Evolutionary conservation across 1,140 invertebrate genomes (phyloP), one percentile per base, ranked within the genome.

Genomic region (Drosophila parvula): DNA sequence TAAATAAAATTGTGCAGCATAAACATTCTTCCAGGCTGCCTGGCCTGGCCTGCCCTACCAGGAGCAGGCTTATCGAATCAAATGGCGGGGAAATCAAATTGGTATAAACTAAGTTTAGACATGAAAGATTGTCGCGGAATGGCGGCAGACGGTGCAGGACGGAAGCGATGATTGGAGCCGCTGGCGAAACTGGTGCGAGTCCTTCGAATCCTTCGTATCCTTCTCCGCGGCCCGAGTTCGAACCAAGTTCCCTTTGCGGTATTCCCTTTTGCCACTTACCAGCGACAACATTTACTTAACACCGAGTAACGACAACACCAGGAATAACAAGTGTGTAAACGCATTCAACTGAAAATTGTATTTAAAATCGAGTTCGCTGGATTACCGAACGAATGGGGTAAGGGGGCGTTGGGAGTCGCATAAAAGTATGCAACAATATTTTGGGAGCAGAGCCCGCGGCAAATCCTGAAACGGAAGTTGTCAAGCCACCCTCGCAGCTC

Each of bases 1-100:
- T 88, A 89, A 89, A 89, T 90, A 89, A 84, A 88, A 89, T 89
- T 88, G 79, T 77, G 84, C 78, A 81, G 78, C 70, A 89, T 89
- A 89, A 89, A 89, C 84, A 89, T 75, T 81, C 61, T 64, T 53
- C 47, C 55, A 48, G 65, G 36, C 68, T 36, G 68, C 51, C 51
- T 18, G 48, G 5, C n/a, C 28, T 30, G 28, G 34, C 34, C 34
- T 12, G 34, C 5, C 38, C 38, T 34, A 16, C 30, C 48, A 64
- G 78, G 50, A 80, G 79, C 79, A 84, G 78, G 80, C 83, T 88
- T 88, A 88, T 88, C 84, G 83, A 84, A 88, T 88, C 84, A 88
- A 83, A 84, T 89, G 77, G 69, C 61, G 65, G 59, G 80, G 47
- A 84, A 85, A 84, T 89, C 80, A 88, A 88, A 88, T 88, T 88